Percentiles rank a stretch among this genome's conserved stretches.
These are phyloP conservation scores for Malthinus flaveolus DNA, from an alignment of 2,888 invertebrate genomes.

Conservation along the genomic window DNA sequence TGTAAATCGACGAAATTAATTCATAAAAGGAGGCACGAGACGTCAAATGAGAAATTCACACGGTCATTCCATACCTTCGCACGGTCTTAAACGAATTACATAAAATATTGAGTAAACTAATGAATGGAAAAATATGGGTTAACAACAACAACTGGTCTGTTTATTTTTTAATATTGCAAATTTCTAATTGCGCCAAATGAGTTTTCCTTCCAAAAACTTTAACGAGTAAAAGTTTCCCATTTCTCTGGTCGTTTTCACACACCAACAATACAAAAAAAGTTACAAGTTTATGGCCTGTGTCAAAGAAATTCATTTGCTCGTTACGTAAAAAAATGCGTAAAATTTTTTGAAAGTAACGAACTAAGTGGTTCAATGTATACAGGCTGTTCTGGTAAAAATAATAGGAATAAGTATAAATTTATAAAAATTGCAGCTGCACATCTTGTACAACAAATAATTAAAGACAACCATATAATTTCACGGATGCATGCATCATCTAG, in stretches of 20 bases:
- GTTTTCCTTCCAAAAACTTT: no score
- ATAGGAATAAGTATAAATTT: no score
- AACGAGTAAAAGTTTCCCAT: constrained; percentile 1
- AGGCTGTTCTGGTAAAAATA: no score
- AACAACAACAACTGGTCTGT: background rate
- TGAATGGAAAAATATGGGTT: constrained; percentile 1
- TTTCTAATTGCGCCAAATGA: no score
- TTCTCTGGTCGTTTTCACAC: background rate
- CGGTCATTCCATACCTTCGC: background rate
- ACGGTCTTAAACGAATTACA: background rate
- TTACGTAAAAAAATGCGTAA: background rate
- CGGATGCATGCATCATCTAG: no score
- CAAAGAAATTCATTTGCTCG: background rate
- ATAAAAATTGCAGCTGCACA: no score
- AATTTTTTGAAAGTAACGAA: background rate
- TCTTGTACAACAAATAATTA: no score
- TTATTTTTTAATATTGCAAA: no score
- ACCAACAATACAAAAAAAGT: no score
- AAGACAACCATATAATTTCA: no score
- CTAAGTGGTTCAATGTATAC: no score
- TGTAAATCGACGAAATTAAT: background rate
- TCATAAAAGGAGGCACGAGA: background rate
- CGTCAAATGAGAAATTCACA: background rate
- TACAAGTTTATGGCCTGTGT: background rate
- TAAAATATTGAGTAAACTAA: constrained; percentile 3